Evolutionary conservation across 2,888 invertebrate genomes (phyloP), one percentile per base, ranked within the genome.

Genomic region (Rotaria macrura): DNA sequence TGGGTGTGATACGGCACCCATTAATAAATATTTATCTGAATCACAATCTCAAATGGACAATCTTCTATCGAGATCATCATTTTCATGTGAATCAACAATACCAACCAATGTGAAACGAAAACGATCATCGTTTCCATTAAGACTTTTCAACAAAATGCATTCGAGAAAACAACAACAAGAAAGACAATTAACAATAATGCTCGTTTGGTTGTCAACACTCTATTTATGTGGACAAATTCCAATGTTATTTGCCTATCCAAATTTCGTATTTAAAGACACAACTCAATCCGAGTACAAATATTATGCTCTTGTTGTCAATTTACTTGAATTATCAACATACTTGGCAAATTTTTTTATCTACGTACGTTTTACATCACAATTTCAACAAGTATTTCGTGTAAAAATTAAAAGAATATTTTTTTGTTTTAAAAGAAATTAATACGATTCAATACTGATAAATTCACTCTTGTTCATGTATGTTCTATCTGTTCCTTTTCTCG

Each of bases 191-290:
- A 86, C 86, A 25, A 84, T 84, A 65, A 86, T 86, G 86, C 74
- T 84, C n/a, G 84, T 86, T 52, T 86, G 84, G 52, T 54, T 86
- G 9, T 84, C 86, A 38, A 84, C 84, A 54, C 54, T 86, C 4
- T 86, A 86, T 55, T 79, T 83, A 47, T 72, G 74, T 57, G 84
- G 79, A 43, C 79, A 84, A 47, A 86, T 86, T 79, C 86, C 86
- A 29, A 86, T 86, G 86, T 84, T 86, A 40, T 86, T 84, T 79
- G 86, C 86, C 17, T 86, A 86, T 86, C 86, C 86, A 34, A 84
- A 84, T 54, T 72, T 86, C 23, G 40, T 86, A 29, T 86, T 86
- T 55, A 84, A 57, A 79, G 43, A 86, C 38, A 79, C 79, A 40
- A 52, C 29, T 6, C 54, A 74, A 38, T 29, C 43, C 72, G 10